These are phyloP conservation scores for Erpetoichthys calabaricus DNA, from an alignment of 2,797 vertebrate species.

Conservation along the genomic window DNA sequence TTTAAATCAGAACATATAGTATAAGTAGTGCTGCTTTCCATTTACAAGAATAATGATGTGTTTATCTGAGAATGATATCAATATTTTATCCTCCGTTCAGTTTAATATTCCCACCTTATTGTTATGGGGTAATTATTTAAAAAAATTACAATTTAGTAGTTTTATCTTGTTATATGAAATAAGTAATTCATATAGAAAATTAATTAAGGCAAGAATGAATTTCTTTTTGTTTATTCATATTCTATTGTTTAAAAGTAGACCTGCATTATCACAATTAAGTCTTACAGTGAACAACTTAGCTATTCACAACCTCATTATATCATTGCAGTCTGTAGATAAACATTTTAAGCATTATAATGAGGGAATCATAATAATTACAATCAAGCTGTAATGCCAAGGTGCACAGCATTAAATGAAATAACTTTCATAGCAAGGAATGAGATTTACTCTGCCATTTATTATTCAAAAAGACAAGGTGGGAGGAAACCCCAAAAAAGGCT, in stretches of 20 bases:
- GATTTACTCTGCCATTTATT: neutral
- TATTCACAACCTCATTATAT: conserved; percentile 1
- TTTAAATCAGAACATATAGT: too few species aligned
- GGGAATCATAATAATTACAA: conserved; percentile 1
- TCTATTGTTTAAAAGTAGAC: conserved; percentile 1
- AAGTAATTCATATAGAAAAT: neutral
- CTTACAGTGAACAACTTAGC: conserved; percentile 1
- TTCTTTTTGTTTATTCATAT: neutral
- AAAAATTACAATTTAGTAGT: too few species aligned
- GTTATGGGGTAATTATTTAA: too few species aligned
- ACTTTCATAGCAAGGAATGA: conserved; percentile 1
- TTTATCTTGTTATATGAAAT: too few species aligned
- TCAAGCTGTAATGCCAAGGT: neutral
- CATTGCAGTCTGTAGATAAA: neutral
- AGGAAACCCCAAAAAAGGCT: too few species aligned
- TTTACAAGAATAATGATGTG: too few species aligned
- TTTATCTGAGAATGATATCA: too few species aligned
- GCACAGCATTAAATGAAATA: neutral
- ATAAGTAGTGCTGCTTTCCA: too few species aligned
- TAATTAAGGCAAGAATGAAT: neutral
- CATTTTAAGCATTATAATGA: conserved; percentile 3
- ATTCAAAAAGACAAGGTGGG: too few species aligned
- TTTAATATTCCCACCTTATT: too few species aligned
- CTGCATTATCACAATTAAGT: neutral
- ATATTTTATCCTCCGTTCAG: too few species aligned